These are phyloP conservation scores for Alloscopus bannaensis DNA, from an alignment of 2,888 invertebrate genomes.

Conservation along the genomic window DNA sequence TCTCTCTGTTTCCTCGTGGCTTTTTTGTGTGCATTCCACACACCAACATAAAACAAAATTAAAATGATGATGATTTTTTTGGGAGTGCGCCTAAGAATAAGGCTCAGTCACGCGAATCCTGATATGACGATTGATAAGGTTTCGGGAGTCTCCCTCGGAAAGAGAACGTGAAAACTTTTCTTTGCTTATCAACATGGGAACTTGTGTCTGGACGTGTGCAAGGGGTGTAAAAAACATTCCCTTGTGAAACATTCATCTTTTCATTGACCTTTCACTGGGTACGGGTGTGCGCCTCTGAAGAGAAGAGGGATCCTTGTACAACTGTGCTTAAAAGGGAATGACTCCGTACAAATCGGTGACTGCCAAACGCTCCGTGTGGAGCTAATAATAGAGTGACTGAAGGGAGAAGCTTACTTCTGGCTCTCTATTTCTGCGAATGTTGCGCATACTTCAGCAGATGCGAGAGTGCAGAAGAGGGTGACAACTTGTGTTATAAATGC, in stretches of 20 bases:
- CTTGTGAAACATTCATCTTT: slow-evolving; percentile 24
- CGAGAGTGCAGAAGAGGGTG: no score
- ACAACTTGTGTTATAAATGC: no score
- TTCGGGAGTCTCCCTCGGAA: not conserved
- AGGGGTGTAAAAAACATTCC: slow-evolving; percentile 24
- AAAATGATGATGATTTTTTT: slow-evolving; percentile 10
- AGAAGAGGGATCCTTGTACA: not conserved
- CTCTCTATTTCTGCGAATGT: not conserved
- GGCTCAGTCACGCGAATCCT: slow-evolving; percentile 26
- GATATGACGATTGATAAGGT: slow-evolving; percentile 29
- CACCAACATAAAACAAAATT: slow-evolving; percentile 4
- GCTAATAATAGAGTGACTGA: not conserved
- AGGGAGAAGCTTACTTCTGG: not conserved
- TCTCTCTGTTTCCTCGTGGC: not conserved
- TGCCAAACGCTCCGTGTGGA: not conserved
- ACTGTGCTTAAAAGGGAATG: not conserved
- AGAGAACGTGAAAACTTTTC: slow-evolving; percentile 6
- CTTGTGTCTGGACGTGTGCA: slow-evolving; percentile 22
- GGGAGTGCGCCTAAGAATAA: slow-evolving; percentile 28
- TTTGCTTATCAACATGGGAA: slow-evolving; percentile 9
- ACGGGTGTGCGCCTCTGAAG: not conserved
- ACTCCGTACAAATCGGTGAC: not conserved
- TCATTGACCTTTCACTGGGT: slow-evolving; percentile 10
- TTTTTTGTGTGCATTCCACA: not conserved
- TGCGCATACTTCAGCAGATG: not conserved